Evolutionary conservation across 2,888 invertebrate species (phyloP), one percentile per base, ranked within the genome.

Genomic region (Platynereis dumerilii): DNA sequence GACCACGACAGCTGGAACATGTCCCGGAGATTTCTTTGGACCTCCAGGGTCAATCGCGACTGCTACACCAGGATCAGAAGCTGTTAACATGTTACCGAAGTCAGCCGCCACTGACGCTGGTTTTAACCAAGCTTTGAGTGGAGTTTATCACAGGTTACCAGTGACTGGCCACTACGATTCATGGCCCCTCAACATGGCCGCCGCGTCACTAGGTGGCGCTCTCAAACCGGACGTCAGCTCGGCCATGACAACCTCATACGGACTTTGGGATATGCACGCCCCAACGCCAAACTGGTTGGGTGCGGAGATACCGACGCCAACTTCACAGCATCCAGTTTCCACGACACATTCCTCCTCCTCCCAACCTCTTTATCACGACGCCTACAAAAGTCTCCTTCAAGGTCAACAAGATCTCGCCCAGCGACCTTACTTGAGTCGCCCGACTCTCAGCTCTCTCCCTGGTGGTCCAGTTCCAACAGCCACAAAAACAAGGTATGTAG

Each of bases 321-420:
- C 75, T 5, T 74, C 76, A 10, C 60, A 73, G 5, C 74, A 75
- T 20, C 60, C 65, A 34, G 64, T 67, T 77, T 90, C 90, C 17
- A 90, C 91, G 65, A 76, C 76, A 65, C 62, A 79, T 24, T 75
- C 81, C n/a, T 91, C 94, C 7, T 85, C 88, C 54, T 93, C 94
- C 0, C 95, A 95, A 79, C 95, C 96, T 58, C 88, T 96, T 45
- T 87, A 96, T 66, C 95, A 95, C 87, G 96, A 96, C 83, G 93
- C 94, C 24, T 96, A 96, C 86, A 96, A 96, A 86, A 93, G 94
- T 42, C 95, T 96, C 89, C 86, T 96, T 79, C 94, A 95, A 1
- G 87, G 76, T 48, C 75, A 76, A 62, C 74, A 73, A 28, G 34
- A 34, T 34, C 12, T 34, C 34, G 34, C 34, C 12, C 42, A 87